Evolutionary conservation across 2,113 vertebrate species (phyloP).

Genomic region (Pungitius pungitius): DNA sequence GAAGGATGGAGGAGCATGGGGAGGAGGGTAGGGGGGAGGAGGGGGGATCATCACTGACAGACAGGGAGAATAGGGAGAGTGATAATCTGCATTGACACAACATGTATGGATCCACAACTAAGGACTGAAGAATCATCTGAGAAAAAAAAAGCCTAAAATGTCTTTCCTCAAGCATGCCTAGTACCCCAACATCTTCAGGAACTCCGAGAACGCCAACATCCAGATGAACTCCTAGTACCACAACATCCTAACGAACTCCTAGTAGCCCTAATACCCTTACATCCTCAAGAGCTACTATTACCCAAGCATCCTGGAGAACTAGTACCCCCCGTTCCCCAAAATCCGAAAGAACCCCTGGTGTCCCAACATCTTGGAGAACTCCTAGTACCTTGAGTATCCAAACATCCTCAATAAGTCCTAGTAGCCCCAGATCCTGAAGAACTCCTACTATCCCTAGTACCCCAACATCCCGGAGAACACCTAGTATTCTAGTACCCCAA

Average conservation of each 20-base stretch:
- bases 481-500: neutral
- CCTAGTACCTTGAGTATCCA: neutral
- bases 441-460: neutral
- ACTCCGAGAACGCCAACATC: neutral
- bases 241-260: too few species aligned
- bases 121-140: neutral
- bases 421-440: neutral
- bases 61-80: slow-evolving; percentile 26
- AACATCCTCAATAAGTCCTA: neutral
- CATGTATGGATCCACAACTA: neutral
- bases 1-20: slow-evolving; percentile 32
- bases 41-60: slow-evolving; percentile 79
- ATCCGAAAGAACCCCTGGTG: neutral
- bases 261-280: too few species aligned
- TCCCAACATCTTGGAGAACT: neutral
- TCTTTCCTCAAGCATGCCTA: neutral
- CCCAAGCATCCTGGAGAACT: too few species aligned
- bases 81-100: neutral
- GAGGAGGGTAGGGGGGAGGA: slow-evolving; percentile 75
- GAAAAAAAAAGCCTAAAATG: neutral
- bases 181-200: neutral
- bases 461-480: neutral
- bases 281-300: neutral
- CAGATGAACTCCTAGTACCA: too few species aligned
- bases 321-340: too few species aligned